Conservation (phyloP, 1,140 invertebrate species). For the Drosophila pectinifera region DNA sequence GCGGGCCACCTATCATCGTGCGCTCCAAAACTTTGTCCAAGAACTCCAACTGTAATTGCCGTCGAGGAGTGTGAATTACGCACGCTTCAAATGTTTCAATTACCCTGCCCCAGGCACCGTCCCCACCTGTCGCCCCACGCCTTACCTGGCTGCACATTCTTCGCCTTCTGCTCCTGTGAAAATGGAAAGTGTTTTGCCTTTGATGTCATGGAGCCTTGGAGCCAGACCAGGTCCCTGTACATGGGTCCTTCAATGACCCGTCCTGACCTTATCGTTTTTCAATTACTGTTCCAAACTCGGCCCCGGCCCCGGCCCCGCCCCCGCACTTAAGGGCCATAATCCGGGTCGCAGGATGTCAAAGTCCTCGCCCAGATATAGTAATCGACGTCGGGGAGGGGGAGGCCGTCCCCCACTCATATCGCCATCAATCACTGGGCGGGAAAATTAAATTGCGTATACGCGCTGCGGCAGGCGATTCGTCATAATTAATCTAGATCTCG, state of each 20-base stretch:
- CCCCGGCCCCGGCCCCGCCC: background rate
- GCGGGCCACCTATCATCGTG: constrained; percentile 11
- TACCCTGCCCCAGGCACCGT: constrained; percentile 35
- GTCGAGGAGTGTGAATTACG: constrained; percentile 44
- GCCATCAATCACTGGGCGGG: constrained; percentile 65
- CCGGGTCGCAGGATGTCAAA: constrained; percentile 45
- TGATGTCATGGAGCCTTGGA: constrained; percentile 15
- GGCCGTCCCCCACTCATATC: constrained; percentile 42
- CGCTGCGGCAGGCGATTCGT: constrained; percentile 49
- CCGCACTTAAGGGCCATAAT: constrained; percentile 70
- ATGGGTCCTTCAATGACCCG: constrained; percentile 22
- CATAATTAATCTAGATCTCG: constrained; percentile 71
- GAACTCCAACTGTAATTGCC: constrained; percentile 39
- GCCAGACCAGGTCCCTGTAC: background rate
- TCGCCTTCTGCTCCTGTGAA: background rate
- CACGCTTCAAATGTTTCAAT: constrained; percentile 56
- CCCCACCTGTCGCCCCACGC: constrained; percentile 14
- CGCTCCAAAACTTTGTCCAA: constrained; percentile 31
- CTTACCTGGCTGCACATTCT: background rate
- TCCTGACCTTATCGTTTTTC: constrained; percentile 74
- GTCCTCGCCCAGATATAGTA: constrained; percentile 44
- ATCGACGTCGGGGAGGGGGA: constrained; percentile 25
- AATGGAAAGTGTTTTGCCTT: constrained; percentile 31
- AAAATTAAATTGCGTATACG: constrained; percentile 59
- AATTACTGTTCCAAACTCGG: constrained; percentile 52